Conservation (phyloP, 2,113 vertebrate genomes). For the Calonectris borealis region DNA sequence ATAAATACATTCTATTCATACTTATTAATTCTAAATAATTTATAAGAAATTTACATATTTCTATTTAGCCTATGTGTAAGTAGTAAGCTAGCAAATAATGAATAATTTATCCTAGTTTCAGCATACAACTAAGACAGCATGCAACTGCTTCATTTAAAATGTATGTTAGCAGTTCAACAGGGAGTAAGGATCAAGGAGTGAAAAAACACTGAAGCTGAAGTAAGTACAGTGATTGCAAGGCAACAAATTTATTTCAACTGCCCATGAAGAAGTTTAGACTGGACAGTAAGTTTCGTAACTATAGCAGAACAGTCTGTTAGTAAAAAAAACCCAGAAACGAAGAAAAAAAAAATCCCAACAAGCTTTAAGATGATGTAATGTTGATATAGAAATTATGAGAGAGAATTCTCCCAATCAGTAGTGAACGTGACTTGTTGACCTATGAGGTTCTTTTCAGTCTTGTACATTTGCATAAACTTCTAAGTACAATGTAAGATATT, state of each 20-base stretch:
- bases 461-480: background rate
- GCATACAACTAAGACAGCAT: background rate
- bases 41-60: background rate
- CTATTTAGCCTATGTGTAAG: background rate
- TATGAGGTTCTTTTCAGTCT: background rate
- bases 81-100: background rate
- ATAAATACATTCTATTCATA: background rate
- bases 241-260: background rate
- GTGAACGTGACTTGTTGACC: background rate
- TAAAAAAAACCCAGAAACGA: background rate
- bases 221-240: background rate
- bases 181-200: background rate
- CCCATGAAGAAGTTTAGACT: background rate
- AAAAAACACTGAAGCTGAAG: background rate
- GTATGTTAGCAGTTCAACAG: background rate
- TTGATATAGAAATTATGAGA: background rate
- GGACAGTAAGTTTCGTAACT: background rate
- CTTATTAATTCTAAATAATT: background rate
- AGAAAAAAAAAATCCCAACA: background rate
- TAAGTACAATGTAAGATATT: background rate
- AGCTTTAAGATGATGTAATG: background rate
- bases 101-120: background rate
- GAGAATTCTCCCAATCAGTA: background rate
- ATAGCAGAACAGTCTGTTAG: background rate
- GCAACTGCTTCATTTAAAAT: background rate